Evolutionary conservation across 1,140 invertebrate species (phyloP).

Genomic region (Coboldia fuscipes): DNA sequence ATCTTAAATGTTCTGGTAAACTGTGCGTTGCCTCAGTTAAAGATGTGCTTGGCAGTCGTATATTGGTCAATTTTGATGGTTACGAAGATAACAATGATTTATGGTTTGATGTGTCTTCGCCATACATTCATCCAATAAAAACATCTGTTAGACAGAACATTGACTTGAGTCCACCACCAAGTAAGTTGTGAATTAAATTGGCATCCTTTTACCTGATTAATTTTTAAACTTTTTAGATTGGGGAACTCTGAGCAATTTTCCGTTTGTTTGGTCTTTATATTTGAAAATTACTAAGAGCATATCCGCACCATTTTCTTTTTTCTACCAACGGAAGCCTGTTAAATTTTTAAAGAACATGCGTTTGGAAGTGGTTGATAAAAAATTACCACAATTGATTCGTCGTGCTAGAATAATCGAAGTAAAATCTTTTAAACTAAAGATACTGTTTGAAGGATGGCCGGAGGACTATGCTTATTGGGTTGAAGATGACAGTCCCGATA

Average conservation of each 20-base stretch:
- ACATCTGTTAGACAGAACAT: conserved; percentile 72
- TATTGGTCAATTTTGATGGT: conserved; percentile 86
- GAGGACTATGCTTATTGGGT: conserved; percentile 72
- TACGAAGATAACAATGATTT: conserved; percentile 90
- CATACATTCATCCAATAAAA: conserved; percentile 82
- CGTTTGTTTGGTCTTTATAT: conserved; percentile 74
- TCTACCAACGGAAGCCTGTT: conserved; percentile 52
- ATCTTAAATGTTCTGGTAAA: conserved; percentile 48
- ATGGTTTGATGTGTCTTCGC: conserved; percentile 74
- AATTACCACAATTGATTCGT: conserved; percentile 50
- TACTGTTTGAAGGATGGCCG: conserved; percentile 84
- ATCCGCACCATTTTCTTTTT: conserved; percentile 62
- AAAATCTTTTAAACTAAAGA: conserved; percentile 50
- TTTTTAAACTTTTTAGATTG: conserved; percentile 1
- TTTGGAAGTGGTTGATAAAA: conserved; percentile 74
- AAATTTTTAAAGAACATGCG: conserved; percentile 77
- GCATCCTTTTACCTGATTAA: conserved; percentile 3
- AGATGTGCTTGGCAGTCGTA: conserved; percentile 61
- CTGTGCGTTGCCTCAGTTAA: conserved; percentile 77
- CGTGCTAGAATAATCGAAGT: conserved; percentile 67
- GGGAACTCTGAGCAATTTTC: conserved; percentile 20
- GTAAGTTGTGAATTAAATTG: conserved; percentile 28
- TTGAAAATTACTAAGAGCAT: conserved; percentile 49
- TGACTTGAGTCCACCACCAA: conserved; percentile 66
- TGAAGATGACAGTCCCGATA: conserved; percentile 72